Base-by-base conservation (phyloP, 2,113 vertebrate species). In the Pelvicachromis taeniatus region DNA sequence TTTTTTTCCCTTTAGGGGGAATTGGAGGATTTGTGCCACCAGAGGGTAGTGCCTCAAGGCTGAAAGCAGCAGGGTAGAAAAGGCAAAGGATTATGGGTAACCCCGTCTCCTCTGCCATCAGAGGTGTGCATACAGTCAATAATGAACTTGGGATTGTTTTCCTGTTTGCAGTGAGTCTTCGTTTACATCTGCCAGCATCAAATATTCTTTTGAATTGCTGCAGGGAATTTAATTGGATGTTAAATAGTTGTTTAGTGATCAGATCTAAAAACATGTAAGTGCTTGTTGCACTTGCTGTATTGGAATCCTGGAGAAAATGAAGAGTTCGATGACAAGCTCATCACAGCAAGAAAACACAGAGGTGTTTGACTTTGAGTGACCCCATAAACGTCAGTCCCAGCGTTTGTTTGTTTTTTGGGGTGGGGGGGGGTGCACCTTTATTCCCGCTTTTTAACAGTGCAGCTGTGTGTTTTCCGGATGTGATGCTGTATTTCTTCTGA, bases 21-120 rank as follows among this genome's bases (percentile, higher is more conserved):
- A 23, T 59, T 5, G 70, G 9, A 70, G 81, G 85, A 81, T 87
- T 85, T 88, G 79, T 87, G 82, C 84, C 83, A 89, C 82, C 81
- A 86, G 85, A 91, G 85, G 87, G 61, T 82, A 81, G 78, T 42
- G 84, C 85, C 87, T 91, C 78, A 54, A 88, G 87, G 87, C 88
- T 81, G 86, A 91, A 87, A 79, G 55, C 91, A 91, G 73, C 78
- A 80, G 85, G 86, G 86, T 87, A 92, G 81, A 91, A 90, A 88
- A 88, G 58, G 59, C 90, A 85, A 85, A 87, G 90, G 88, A 91
- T 91, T 92, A 83, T 94, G 90, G 82, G 88, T 94, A 93, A 94
- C 93, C 90, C 81, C 77, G 61, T 87, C 78, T 82, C 75, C 79
- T 65, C 33, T 85, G 75, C 85, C 81, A 65, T 90, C 59, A 83